Percentiles rank a stretch among this genome's conserved stretches.
These are phyloP conservation scores for Sebastes taczanowskii DNA, from an alignment of 2,797 vertebrate species.

Conservation along the genomic window DNA sequence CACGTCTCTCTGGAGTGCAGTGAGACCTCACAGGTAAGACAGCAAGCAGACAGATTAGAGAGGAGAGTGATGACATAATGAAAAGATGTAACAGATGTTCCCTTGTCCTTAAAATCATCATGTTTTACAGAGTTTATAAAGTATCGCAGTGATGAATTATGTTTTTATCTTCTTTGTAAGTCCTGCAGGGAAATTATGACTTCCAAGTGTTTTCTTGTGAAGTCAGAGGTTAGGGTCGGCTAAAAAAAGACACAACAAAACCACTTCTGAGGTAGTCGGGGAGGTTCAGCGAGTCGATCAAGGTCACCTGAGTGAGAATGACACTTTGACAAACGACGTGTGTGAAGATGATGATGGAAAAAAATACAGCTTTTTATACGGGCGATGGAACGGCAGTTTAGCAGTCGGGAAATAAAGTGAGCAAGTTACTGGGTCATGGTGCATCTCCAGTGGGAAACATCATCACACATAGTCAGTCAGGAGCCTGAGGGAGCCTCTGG, in stretches of 20 bases:
- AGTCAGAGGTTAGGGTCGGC: neutral
- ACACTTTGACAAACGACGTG: neutral
- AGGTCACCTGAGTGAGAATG: neutral
- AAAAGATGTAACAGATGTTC: neutral
- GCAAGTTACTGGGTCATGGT: slow-evolving; percentile 16
- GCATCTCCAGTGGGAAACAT: slow-evolving; percentile 21
- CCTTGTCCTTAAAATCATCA: neutral
- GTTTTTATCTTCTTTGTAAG: neutral
- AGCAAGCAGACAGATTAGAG: too few relatives aligned
- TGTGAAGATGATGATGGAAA: neutral
- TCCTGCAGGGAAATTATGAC: neutral
- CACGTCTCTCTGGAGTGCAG: neutral
- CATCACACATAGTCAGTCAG: slow-evolving; percentile 26
- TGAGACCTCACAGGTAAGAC: neutral
- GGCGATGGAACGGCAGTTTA: neutral
- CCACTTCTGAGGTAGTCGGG: neutral
- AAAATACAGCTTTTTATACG: neutral
- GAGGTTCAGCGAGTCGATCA: neutral
- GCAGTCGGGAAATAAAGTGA: neutral
- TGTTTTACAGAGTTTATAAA: neutral
- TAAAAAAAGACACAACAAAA: neutral
- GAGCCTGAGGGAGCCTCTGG: slow-evolving; percentile 10
- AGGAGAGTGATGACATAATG: too few relatives aligned
- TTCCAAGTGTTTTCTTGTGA: neutral
- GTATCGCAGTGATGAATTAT: neutral